Evolutionary conservation across 35 echinoderm and acorn worm species (phyloP), one percentile per base, ranked within the genome.

Genomic region (Patiria miniata): DNA sequence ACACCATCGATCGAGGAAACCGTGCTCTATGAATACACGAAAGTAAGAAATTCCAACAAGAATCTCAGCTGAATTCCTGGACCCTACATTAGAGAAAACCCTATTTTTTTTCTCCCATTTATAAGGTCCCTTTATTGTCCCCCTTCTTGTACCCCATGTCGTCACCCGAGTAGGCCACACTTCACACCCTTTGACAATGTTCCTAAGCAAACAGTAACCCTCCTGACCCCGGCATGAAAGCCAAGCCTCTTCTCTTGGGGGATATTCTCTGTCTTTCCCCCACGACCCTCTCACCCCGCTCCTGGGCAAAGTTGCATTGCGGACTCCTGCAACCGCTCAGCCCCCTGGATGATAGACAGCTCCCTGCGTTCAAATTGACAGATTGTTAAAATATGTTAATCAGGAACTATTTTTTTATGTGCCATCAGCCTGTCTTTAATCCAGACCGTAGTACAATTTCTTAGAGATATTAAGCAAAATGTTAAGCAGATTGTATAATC

Each of bases 141-240:
- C 12, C 42, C 12, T 47, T 12, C 12, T 4, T 47, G 42, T 12
- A 47, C 42, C 42, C 42, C 4, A 47, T 47, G 42, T 6, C 14
- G 0, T 22, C 21, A 30, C 65, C 65, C 65, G 4, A 32, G 29
- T 73, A 14, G 26, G 21, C 65, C 65, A 73, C 65, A 73, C 65
- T 73, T 73, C 65, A 73, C 65, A 73, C 65, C 65, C 65, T 73
- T 36, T 73, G 65, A 73, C 19, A 14, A 32, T 10, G 19, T 36
- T 14, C 34, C 34, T 73, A 73, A 73, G 65, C 65, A 73, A 73
- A 73, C 65, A 73, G 26, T 73, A 10, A 30, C 65, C 65, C 12
- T 23, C 29, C 65, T 73, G 65, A 73, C 65, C 65, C 65, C 65
- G 29, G 65, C 65, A 26, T 73, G 65, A 73, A 73, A 73, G 65